Percentiles rank a stretch among this genome's conserved stretches.
phyloP scores from a whole-genome alignment of 2,113 vertebrate genomes.

The Pelecanus crispus region DNA sequence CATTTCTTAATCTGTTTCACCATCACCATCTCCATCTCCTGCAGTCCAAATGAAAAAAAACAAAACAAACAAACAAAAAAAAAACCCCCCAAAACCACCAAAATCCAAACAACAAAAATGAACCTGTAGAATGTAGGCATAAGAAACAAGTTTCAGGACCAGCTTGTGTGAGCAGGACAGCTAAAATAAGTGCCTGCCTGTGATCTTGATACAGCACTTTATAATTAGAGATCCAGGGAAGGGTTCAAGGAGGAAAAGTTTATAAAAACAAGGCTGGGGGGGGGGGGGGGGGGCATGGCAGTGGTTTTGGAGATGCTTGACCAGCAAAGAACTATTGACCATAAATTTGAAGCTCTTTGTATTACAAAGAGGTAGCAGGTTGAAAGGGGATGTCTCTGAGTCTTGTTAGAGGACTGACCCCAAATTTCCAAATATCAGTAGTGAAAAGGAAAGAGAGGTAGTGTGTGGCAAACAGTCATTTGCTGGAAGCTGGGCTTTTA shows the following conservation, averaged over 20 bases:
- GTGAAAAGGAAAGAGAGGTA: background rate
- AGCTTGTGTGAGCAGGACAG: background rate
- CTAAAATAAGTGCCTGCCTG: background rate
- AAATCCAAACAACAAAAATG: background rate
- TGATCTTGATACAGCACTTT: background rate
- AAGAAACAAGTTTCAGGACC: background rate
- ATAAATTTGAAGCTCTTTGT: background rate
- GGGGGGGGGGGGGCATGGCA: rapidly evolving
- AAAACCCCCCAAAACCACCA: background rate
- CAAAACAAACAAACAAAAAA: too few relatives aligned
- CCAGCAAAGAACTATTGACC: background rate
- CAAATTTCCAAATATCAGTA: background rate
- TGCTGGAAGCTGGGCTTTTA: background rate
- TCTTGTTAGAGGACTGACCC: background rate
- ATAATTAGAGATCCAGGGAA: background rate
- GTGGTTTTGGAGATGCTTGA: background rate
- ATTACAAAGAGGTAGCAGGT: background rate
- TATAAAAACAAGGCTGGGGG: background rate
- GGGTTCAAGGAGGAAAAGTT: background rate
- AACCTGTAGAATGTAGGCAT: background rate
- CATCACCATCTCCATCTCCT: too few relatives aligned
- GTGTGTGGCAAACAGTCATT: background rate
- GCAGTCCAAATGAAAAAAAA: background rate
- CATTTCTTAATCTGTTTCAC: too few relatives aligned
- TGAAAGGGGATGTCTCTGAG: background rate